A percentile compares a stretch with the other conserved stretches of the same genome.
Evolutionary conservation across 2,113 vertebrate species (phyloP).

Genomic region (Lampris incognitus): DNA sequence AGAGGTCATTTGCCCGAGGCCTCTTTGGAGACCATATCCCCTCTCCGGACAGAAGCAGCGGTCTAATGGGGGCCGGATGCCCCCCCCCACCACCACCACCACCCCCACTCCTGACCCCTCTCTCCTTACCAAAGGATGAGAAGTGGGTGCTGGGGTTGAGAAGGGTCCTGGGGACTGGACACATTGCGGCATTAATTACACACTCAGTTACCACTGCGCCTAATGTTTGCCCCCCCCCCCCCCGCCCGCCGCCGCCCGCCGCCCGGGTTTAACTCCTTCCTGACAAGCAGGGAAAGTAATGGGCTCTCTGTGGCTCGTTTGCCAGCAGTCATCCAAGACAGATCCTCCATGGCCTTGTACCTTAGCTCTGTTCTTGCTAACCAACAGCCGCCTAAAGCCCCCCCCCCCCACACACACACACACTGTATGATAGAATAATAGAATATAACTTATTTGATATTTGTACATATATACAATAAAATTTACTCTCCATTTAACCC

Average conservation of each 20-base stretch:
- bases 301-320: slow-evolving; percentile 77
- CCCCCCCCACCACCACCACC: slow-evolving; percentile 39
- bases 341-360: slow-evolving; percentile 60
- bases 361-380: slow-evolving; percentile 49
- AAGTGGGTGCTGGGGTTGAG: slow-evolving; percentile 85
- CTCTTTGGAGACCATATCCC: slow-evolving; percentile 67
- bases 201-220: slow-evolving; percentile 92
- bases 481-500: too few species aligned
- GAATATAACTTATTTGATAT: too few species aligned
- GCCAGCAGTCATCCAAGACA: slow-evolving; percentile 71
- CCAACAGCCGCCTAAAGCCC: slow-evolving; percentile 43
- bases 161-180: slow-evolving; percentile 89
- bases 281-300: slow-evolving; percentile 81
- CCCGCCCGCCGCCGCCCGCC: not conserved
- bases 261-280: slow-evolving; percentile 84
- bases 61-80: slow-evolving; percentile 76
- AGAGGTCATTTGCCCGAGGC: slow-evolving; percentile 85
- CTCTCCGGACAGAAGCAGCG: slow-evolving; percentile 76
- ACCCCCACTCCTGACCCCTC: slow-evolving; percentile 81
- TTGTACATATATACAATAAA: too few species aligned
- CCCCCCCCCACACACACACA: too few species aligned
- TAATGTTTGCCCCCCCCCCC: slow-evolving; percentile 83
- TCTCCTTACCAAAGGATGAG: slow-evolving; percentile 84
- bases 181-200: slow-evolving; percentile 95
- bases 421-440: too few species aligned